phyloP scores from a whole-genome alignment of 2,113 vertebrate genomes.

The Hypomesus transpacificus region DNA sequence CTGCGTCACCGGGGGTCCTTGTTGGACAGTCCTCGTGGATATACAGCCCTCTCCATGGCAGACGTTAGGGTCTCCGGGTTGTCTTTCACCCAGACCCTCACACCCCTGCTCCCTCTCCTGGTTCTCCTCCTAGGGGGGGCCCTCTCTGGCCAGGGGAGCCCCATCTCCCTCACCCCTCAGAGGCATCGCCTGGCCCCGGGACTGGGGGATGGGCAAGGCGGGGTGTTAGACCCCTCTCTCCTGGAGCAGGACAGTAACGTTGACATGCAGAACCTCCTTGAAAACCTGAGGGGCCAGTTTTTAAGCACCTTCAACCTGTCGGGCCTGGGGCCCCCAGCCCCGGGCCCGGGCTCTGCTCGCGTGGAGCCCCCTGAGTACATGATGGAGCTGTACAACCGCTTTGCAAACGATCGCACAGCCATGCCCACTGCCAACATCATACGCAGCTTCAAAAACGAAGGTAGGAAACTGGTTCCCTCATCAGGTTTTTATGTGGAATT shows the following conservation, averaged over 20 bases:
- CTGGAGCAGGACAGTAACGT: slow-evolving; percentile 79
- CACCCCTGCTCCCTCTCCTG: slow-evolving; percentile 48
- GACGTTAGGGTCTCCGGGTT: slow-evolving; percentile 54
- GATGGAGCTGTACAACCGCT: slow-evolving; percentile 96
- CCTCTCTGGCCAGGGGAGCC: slow-evolving; percentile 70
- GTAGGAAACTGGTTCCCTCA: slow-evolving; percentile 60
- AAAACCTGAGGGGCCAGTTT: slow-evolving; percentile 88
- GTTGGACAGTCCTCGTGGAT: slow-evolving; percentile 34
- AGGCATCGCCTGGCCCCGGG: slow-evolving; percentile 70
- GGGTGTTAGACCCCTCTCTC: slow-evolving; percentile 80
- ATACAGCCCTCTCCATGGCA: slow-evolving; percentile 61
- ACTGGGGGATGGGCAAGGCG: slow-evolving; percentile 78
- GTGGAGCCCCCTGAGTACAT: slow-evolving; percentile 96
- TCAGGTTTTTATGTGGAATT: no score
- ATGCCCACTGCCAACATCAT: slow-evolving; percentile 94
- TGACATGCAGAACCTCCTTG: slow-evolving; percentile 82
- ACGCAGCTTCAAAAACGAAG: slow-evolving; percentile 97
- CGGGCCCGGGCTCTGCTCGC: slow-evolving; percentile 65
- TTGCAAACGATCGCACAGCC: slow-evolving; percentile 85
- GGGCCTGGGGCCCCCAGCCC: slow-evolving; percentile 66
- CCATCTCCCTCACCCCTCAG: slow-evolving; percentile 79
- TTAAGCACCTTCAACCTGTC: slow-evolving; percentile 88
- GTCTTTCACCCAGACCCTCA: slow-evolving; percentile 52
- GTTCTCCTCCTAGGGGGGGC: slow-evolving; percentile 58
- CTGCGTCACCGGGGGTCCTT: not conserved